Conservation (phyloP, 2,888 invertebrate genomes). For the Tipula lateralis region DNA sequence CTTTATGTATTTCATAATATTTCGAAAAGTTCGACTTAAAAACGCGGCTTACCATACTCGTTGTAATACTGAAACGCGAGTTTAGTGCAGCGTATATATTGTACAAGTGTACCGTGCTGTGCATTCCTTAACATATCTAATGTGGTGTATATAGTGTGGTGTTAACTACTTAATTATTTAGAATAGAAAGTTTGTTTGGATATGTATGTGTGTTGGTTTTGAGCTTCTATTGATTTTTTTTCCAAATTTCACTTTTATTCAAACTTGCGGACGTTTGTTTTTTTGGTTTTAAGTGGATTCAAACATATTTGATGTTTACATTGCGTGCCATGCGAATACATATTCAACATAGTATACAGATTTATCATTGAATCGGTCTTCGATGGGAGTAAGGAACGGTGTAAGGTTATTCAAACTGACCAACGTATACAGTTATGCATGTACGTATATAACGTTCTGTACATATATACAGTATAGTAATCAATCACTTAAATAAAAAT, state of each 20-base stretch:
- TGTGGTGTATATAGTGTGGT: background rate
- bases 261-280: background rate
- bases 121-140: background rate
- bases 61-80: background rate
- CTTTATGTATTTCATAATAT: slow-evolving; percentile 19
- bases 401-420: background rate
- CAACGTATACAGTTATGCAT: background rate
- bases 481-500: background rate
- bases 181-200: background rate
- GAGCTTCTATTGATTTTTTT: slow-evolving; percentile 14
- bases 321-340: background rate
- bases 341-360: background rate
- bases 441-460: background rate
- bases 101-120: background rate
- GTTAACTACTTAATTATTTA: slow-evolving; percentile 14
- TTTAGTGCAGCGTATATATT: background rate
- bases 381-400: background rate
- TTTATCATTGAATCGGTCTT: background rate
- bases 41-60: background rate
- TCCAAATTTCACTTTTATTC: background rate
- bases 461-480: background rate
- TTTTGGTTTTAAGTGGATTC: background rate
- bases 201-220: background rate
- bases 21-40: slow-evolving; percentile 19
- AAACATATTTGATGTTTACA: background rate